Evolutionary conservation across 2,888 invertebrate genomes (phyloP).

Genomic region (Lymantria dispar): DNA sequence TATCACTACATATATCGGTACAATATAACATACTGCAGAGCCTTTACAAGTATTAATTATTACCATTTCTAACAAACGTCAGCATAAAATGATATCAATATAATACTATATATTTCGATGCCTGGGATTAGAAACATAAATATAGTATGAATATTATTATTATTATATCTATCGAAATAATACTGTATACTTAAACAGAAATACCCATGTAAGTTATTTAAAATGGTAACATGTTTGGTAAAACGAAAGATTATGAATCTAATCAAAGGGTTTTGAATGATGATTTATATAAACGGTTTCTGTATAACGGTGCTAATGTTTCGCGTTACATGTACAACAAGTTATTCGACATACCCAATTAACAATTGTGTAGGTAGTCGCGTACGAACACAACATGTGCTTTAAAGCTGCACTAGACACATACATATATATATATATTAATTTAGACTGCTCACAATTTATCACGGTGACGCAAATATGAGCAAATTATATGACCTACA

Average conservation of each 20-base stretch:
- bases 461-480: slow-evolving; percentile 39
- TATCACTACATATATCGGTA: neutral
- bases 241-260: slow-evolving; percentile 43
- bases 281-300: slow-evolving; percentile 47
- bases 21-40: neutral
- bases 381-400: slow-evolving; percentile 30
- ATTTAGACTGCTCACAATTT: slow-evolving; percentile 43
- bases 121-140: slow-evolving; percentile 44
- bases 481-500: slow-evolving; percentile 51
- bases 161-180: slow-evolving; percentile 50
- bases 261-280: slow-evolving; percentile 44
- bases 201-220: slow-evolving; percentile 38
- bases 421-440: slow-evolving; percentile 18
- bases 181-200: slow-evolving; percentile 52
- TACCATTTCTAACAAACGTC: too few relatives aligned
- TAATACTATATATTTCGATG: slow-evolving; percentile 7
- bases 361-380: slow-evolving; percentile 12
- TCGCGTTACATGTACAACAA: slow-evolving; percentile 8
- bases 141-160: slow-evolving; percentile 28
- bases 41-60: neutral
- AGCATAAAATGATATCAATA: too few relatives aligned
- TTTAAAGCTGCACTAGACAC: slow-evolving; percentile 49
- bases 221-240: slow-evolving; percentile 65
- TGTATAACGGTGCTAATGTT: slow-evolving; percentile 33
- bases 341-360: neutral